Conservation (phyloP, 1,140 invertebrate species). For the Drosophila rhopaloa region DNA sequence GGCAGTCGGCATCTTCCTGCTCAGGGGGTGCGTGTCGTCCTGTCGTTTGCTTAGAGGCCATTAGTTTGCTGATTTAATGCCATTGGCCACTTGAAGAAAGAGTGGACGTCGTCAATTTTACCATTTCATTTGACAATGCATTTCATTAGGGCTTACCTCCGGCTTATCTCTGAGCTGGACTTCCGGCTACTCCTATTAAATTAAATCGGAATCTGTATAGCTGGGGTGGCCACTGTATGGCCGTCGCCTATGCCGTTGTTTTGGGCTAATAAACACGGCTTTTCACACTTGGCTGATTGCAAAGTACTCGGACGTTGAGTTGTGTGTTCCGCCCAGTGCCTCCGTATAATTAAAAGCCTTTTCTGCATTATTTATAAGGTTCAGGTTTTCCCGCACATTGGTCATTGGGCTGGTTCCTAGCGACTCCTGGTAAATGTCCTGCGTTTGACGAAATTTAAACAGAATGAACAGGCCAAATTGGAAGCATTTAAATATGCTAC, state of each 20-base stretch:
- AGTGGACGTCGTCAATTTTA: slow-evolving; percentile 81
- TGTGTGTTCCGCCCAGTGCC: not conserved
- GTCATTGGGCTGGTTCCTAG: slow-evolving; percentile 10
- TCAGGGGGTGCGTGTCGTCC: slow-evolving; percentile 13
- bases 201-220: slow-evolving; percentile 63
- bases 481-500: slow-evolving; percentile 51
- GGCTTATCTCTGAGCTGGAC: slow-evolving; percentile 31
- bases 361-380: slow-evolving; percentile 74
- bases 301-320: slow-evolving; percentile 30
- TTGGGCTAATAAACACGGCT: slow-evolving; percentile 75
- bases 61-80: slow-evolving; percentile 82
- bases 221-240: not conserved
- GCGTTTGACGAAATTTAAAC: slow-evolving; percentile 7
- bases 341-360: slow-evolving; percentile 76
- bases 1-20: slow-evolving; percentile 14
- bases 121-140: slow-evolving; percentile 83
- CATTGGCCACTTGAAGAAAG: slow-evolving; percentile 72
- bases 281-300: slow-evolving; percentile 71
- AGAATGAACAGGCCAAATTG: not conserved
- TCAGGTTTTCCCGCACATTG: not conserved
- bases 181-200: slow-evolving; percentile 63
- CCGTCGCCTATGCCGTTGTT: slow-evolving; percentile 40
- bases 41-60: slow-evolving; percentile 74
- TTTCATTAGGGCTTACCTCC: slow-evolving; percentile 66
- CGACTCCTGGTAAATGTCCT: slow-evolving; percentile 35